Base-by-base conservation (phyloP, 2,888 invertebrate species). In the Lasioglossum marginatum region DNA sequence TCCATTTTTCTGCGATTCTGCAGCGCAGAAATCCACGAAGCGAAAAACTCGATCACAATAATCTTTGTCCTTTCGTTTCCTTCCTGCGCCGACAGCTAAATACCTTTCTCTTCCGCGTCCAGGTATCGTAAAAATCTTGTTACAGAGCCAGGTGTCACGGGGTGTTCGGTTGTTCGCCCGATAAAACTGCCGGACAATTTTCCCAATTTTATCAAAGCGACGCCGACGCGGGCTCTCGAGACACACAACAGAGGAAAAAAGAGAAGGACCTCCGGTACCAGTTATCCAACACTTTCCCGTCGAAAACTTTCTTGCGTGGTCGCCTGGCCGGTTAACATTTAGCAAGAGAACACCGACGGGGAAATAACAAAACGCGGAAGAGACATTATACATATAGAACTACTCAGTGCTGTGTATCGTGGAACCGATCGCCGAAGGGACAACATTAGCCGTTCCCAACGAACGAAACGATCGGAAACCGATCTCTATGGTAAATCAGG, bases 21-120 rank as follows among this genome's bases (percentile, higher is more conserved):
- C 52, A 10, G 10, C 52, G n/a, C 10, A 57, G n/a, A 57, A n/a
- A 57, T 57, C 10, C n/a, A n/a, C n/a, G 57, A 60, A 43, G 14
- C 63, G 73, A 82, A 45, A n/a, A 77, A 23, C 72, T 27, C 19
- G 34, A 37, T 45, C 27, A 77, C 66, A 74, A 74, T 82, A 82
- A 84, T 84, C 77, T 73, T 70, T 19, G 71, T 57, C 71, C 48
- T 72, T 77, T 68, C 72, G 14, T 31, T 73, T 57, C 48, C 23
- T 84, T 70, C 82, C 83, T 68, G 40, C 52, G 52, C 19, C 40
- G 12, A n/a, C 57, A 68, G 83, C n/a, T 48, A 82, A 83, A 83
- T 83, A 77, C 82, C 83, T 84, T 84, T 84, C 83, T 84, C 83
- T 84, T 84, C 83, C 83, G 83, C 27, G 37, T 74, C 68, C 68